Evolutionary conservation across 2,888 invertebrate genomes (phyloP), one percentile per base, ranked within the genome.

Genomic region (Exocentrus adspersus): DNA sequence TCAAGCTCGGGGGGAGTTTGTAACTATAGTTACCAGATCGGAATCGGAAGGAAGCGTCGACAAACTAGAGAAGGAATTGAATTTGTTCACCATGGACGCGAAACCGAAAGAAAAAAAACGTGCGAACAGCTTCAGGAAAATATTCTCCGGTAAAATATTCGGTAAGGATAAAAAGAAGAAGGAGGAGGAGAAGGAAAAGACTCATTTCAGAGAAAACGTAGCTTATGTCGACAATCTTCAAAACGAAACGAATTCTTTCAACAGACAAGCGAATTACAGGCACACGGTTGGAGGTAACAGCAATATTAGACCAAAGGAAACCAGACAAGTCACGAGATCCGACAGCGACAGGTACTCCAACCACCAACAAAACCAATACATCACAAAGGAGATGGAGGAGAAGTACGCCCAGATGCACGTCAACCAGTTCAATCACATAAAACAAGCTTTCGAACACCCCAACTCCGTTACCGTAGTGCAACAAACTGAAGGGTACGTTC

Each of bases 91-190:
- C 6, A 81, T 79, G 80, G 79, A 80, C 19, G 67, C 71, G 14
- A 75, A 76, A 59, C 61, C 70, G 1, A 77, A 79, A 71, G 78
- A 82, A 45, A 81, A 80, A 67, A 83, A 81, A 70, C 76, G 82
- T 4, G 72, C 75, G 50, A 79, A 75, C 63, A 79, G 81, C 63
- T 81, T 83, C 50, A 73, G 76, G 4, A 78, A 73, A 66, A 75
- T 81, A 37, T 79, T 82, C 43, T 70, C 77, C 5, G 77, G 75
- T 2, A 72, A 73, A 24, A 71, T 81, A 46, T 79, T 81, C 70
- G 67, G 78, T 1, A 82, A 81, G 60, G 72, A 79, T 43, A 82
- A 81, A 60, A 83, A 84, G 61, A 83, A 82, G 50, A 83, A 84
- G 64, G 83, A 83, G 54, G 76, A 79, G 51, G 80, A 78, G 37